Evolutionary conservation across 1,140 invertebrate genomes (phyloP).

Genomic region (Drosophila grimshawi): DNA sequence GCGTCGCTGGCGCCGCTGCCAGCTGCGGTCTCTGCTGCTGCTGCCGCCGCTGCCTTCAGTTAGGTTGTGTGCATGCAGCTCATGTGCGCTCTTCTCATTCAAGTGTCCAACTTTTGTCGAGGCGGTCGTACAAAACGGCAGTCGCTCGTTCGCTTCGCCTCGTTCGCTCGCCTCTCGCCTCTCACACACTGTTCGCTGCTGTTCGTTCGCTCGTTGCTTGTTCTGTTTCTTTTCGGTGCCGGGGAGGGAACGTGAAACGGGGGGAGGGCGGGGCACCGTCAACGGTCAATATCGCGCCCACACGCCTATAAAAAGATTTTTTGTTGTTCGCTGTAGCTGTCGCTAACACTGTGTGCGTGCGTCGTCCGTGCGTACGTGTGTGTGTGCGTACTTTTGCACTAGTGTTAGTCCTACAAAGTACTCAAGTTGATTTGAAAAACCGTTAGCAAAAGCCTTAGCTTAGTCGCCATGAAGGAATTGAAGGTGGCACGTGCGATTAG

Average conservation of each 20-base stretch:
- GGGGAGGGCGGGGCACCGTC: constrained; percentile 22
- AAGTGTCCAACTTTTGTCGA: constrained; percentile 84
- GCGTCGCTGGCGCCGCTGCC: constrained; percentile 55
- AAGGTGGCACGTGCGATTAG: constrained; percentile 78
- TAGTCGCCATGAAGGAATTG: constrained; percentile 64
- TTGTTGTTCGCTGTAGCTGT: constrained; percentile 26
- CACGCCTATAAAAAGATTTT: constrained; percentile 58
- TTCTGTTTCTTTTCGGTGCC: constrained; percentile 34
- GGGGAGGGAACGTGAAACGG: constrained; percentile 15
- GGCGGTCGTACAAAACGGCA: constrained; percentile 78
- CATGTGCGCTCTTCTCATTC: constrained; percentile 80
- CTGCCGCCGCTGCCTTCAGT: constrained; percentile 53
- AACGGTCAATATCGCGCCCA: constrained; percentile 50
- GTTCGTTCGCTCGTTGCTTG: constrained; percentile 42
- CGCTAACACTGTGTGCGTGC: not conserved
- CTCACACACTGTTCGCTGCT: constrained; percentile 24
- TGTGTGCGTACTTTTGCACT: constrained; percentile 11
- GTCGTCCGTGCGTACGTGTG: not conserved
- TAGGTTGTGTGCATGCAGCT: constrained; percentile 77
- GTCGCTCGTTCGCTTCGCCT: constrained; percentile 41
- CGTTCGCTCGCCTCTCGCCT: constrained; percentile 28
- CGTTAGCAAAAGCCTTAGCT: constrained; percentile 14
- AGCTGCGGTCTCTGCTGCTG: constrained; percentile 55
- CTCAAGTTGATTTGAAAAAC: constrained; percentile 22
- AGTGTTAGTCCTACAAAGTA: not conserved